A percentile compares a stretch with the other conserved stretches of the same genome.
These are phyloP conservation scores for Gymnocheta viridis DNA, from an alignment of 2,888 invertebrate genomes.

Conservation along the genomic window DNA sequence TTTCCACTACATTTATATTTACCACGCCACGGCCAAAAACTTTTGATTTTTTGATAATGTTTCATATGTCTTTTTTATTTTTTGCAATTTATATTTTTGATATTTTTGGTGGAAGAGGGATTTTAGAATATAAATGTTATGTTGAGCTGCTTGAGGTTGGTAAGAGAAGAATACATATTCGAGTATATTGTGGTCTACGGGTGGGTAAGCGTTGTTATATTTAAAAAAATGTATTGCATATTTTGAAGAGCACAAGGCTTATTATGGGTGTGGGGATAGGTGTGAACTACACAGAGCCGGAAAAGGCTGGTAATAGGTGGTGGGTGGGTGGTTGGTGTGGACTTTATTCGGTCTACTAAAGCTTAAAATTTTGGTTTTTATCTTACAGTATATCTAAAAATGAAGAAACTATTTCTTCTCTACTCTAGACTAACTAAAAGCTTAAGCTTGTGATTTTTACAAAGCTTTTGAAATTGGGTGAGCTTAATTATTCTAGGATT, in stretches of 20 bases:
- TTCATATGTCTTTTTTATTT: slow-evolving; percentile 63
- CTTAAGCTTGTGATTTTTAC: slow-evolving; percentile 45
- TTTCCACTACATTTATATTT: slow-evolving; percentile 78
- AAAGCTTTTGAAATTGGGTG: slow-evolving; percentile 3
- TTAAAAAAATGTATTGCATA: slow-evolving; percentile 63
- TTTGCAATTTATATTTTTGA: slow-evolving; percentile 50
- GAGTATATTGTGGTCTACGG: slow-evolving; percentile 56
- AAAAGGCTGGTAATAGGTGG: neutral
- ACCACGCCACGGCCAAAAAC: slow-evolving; percentile 80
- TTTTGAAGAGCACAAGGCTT: slow-evolving; percentile 36
- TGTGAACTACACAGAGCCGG: slow-evolving; percentile 18
- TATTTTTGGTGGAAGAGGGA: slow-evolving; percentile 53
- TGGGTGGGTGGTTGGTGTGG: slow-evolving; percentile 16
- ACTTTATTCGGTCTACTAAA: slow-evolving; percentile 3
- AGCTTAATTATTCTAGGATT: neutral
- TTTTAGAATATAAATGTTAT: slow-evolving; percentile 59
- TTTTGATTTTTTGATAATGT: slow-evolving; percentile 60
- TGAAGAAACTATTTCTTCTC: neutral
- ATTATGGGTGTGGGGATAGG: neutral
- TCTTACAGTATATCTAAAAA: neutral
- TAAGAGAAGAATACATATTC: slow-evolving; percentile 2
- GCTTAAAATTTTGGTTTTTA: neutral
- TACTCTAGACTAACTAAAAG: slow-evolving; percentile 32
- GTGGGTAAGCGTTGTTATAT: slow-evolving; percentile 55
- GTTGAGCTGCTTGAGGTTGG: slow-evolving; percentile 57